phyloP scores from a whole-genome alignment of 1,140 invertebrate genomes.

The Grapholita molesta region DNA sequence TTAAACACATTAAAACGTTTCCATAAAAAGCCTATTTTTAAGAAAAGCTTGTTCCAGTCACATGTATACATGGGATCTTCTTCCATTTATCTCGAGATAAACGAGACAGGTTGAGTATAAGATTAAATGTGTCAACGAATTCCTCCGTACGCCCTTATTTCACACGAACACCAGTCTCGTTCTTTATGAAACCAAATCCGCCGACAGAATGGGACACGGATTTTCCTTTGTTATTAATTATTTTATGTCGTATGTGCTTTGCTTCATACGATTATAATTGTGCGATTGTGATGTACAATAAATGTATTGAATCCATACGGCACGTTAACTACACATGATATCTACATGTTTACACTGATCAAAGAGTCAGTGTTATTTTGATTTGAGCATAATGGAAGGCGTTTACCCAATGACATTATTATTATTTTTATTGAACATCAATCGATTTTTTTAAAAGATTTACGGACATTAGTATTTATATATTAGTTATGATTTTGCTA shows the following conservation, averaged over 20 bases:
- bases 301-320: too few species aligned
- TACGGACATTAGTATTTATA: too few species aligned
- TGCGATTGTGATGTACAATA: too few species aligned
- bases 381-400: too few species aligned
- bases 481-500: too few species aligned
- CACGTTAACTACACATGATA: too few species aligned
- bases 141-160: conserved; percentile 11
- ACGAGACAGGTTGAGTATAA: conserved; percentile 15
- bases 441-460: too few species aligned
- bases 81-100: conserved; percentile 14
- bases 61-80: conserved; percentile 1
- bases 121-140: conserved; percentile 17
- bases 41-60: conserved; percentile 11
- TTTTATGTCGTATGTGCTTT: neutral
- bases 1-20: neutral
- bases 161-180: neutral
- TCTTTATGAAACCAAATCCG: conserved; percentile 13
- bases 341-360: too few species aligned
- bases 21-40: neutral
- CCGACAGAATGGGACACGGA: neutral
- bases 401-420: too few species aligned
- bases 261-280: neutral
- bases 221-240: conserved; percentile 4
- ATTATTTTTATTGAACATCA: too few species aligned
- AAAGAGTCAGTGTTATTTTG: too few species aligned